Conservation (phyloP, 1,140 invertebrate genomes). For the Lordiphosa collinella region DNA sequence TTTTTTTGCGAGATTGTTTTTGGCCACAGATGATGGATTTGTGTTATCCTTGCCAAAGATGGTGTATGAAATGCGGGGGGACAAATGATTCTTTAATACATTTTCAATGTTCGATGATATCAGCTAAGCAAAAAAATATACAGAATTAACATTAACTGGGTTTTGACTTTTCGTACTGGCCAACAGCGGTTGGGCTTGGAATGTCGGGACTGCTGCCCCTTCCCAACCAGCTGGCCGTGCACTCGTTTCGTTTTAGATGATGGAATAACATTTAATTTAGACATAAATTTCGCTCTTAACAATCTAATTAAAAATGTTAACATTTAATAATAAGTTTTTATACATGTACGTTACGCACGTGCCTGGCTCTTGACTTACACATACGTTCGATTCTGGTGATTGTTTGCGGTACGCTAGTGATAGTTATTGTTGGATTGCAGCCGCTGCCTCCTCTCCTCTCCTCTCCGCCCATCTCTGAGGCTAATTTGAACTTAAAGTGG, state of each 20-base stretch:
- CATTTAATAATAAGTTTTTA: conserved; percentile 62
- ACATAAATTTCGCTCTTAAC: conserved; percentile 58
- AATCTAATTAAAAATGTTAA: conserved; percentile 70
- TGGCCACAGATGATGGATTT: conserved; percentile 47
- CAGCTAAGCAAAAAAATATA: conserved; percentile 9
- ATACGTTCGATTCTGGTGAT: conserved; percentile 10
- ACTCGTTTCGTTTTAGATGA: conserved; percentile 32
- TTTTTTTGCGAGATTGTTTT: conserved; percentile 54
- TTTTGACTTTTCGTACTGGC: background rate
- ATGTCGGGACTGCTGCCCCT: conserved; percentile 32
- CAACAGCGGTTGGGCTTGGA: conserved; percentile 24
- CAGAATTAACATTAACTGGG: conserved; percentile 14
- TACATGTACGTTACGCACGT: conserved; percentile 20
- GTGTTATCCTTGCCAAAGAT: conserved; percentile 15
- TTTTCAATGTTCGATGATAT: conserved; percentile 27
- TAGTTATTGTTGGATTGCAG: too few species aligned
- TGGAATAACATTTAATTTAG: conserved; percentile 70
- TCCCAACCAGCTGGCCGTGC: conserved; percentile 12
- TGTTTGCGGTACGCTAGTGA: background rate
- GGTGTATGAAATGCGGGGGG: background rate
- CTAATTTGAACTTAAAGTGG: conserved; percentile 39
- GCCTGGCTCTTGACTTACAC: background rate
- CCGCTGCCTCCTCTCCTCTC: too few species aligned
- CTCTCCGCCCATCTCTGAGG: conserved; percentile 26
- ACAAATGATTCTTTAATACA: conserved; percentile 31